These are phyloP conservation scores for human (Homo sapiens) DNA, from an alignment of 2,113 vertebrate genomes.

Conservation along the genomic window DNA sequence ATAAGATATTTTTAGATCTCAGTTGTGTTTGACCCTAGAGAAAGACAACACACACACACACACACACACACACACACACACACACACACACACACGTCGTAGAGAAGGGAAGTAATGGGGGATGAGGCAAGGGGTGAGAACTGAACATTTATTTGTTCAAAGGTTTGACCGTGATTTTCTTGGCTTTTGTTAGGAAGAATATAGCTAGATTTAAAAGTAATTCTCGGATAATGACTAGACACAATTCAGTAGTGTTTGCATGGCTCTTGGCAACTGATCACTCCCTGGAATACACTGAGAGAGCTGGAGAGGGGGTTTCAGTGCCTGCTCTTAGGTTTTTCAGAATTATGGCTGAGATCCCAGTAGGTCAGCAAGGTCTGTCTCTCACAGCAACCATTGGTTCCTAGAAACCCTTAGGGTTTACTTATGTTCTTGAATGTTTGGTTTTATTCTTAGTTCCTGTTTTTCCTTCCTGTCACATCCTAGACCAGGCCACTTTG, in stretches of 20 bases:
- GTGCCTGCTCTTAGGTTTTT: background rate
- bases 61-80: background rate
- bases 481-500: background rate
- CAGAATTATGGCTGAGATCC: background rate
- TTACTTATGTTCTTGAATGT: background rate
- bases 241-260: background rate
- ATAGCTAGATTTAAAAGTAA: background rate
- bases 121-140: constrained; percentile 58
- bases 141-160: background rate
- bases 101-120: constrained; percentile 24
- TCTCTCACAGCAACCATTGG: background rate
- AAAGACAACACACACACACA: constrained; percentile 30
- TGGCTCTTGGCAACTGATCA: background rate
- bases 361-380: background rate
- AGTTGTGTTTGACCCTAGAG: constrained; percentile 43
- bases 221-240: background rate
- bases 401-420: background rate
- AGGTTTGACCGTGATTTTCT: background rate
- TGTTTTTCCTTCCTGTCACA: background rate
- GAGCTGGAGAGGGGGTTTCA: background rate
- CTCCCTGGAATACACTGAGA: background rate
- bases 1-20: constrained; percentile 61
- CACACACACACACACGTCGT: no score
- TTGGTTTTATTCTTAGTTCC: background rate
- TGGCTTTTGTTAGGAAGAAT: background rate